Evolutionary conservation across 2,888 invertebrate species (phyloP).

Genomic region (Mactromeris polynyma): DNA sequence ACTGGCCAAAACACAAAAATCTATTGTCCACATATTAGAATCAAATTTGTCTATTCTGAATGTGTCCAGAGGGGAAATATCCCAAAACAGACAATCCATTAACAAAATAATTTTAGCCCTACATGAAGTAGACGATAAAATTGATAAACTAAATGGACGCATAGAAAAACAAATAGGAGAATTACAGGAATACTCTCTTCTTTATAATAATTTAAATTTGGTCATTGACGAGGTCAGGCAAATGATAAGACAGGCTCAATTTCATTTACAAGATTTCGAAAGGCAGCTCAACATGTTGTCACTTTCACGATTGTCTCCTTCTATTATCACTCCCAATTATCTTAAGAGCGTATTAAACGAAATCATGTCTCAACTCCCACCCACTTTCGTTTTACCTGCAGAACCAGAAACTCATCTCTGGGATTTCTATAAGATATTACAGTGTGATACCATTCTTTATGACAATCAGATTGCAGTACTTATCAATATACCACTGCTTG

Average conservation of each 20-base stretch:
- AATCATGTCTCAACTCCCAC: too few species aligned
- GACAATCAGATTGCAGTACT: too few species aligned
- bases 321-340: too few species aligned
- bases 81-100: not conserved
- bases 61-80: not conserved
- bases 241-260: too few species aligned
- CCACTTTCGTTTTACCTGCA: too few species aligned
- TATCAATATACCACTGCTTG: too few species aligned
- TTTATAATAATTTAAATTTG: not conserved
- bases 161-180: not conserved
- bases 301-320: not conserved
- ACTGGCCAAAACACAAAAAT: not conserved
- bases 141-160: not conserved
- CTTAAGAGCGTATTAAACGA: too few species aligned
- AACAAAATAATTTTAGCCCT: not conserved
- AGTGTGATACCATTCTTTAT: too few species aligned
- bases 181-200: not conserved
- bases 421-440: too few species aligned
- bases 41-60: not conserved
- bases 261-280: too few species aligned
- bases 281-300: not conserved
- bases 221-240: too few species aligned
- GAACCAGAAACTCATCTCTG: too few species aligned
- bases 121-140: not conserved
- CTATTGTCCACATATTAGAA: not conserved